These are phyloP conservation scores for Oopsacas minuta DNA, from an alignment of 37 sponge, comb jelly and placozoan species.

Conservation along the genomic window DNA sequence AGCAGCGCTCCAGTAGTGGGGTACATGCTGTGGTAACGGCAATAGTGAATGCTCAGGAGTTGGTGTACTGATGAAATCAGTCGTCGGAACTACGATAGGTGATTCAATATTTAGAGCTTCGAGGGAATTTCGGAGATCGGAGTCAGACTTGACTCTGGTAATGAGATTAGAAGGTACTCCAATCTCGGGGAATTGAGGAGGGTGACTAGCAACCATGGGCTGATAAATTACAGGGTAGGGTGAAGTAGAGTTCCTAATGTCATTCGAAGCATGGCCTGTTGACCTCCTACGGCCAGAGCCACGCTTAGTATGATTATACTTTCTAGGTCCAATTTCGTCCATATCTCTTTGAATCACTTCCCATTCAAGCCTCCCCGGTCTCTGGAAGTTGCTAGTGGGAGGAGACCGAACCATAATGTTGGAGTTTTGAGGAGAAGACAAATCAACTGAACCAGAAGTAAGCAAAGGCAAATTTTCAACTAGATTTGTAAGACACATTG, in stretches of 20 bases:
- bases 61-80: background rate
- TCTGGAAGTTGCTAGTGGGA: background rate
- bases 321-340: background rate
- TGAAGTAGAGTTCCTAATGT: background rate
- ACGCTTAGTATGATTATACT: background rate
- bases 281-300: slow-evolving; percentile 3
- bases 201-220: background rate
- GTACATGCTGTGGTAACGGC: background rate
- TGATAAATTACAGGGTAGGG: background rate
- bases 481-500: background rate
- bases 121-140: background rate
- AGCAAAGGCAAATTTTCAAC: background rate
- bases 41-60: background rate
- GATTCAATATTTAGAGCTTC: background rate
- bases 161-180: background rate
- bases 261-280: background rate
- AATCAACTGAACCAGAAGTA: background rate
- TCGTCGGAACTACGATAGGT: background rate
- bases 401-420: background rate
- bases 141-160: background rate
- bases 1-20: background rate
- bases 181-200: background rate
- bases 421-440: background rate
- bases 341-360: background rate
- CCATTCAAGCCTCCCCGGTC: background rate